These are phyloP conservation scores for Channa striata DNA, from an alignment of 2,797 vertebrate genomes.

Conservation along the genomic window DNA sequence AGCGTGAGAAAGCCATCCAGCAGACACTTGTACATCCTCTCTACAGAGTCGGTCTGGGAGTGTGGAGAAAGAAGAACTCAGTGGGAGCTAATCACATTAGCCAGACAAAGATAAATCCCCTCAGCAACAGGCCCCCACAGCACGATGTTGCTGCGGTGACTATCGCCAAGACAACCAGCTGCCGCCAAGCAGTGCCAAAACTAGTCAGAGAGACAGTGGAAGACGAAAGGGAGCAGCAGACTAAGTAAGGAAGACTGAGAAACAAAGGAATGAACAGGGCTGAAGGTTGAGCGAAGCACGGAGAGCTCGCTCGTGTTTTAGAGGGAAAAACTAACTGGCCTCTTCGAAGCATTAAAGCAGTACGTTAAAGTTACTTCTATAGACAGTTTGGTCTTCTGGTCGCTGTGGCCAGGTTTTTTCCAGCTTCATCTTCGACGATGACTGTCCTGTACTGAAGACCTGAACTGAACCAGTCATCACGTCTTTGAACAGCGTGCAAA, in stretches of 20 bases:
- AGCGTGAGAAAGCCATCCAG: constrained; percentile 42
- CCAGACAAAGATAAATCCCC: constrained; percentile 29
- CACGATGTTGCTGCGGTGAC: neutral
- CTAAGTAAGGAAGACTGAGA: neutral
- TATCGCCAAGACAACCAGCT: neutral
- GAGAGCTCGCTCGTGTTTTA: neutral
- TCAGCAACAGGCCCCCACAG: constrained; percentile 11
- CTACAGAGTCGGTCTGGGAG: constrained; percentile 8
- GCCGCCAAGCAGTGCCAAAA: neutral
- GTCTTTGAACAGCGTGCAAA: too few species aligned
- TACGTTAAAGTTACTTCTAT: too few species aligned
- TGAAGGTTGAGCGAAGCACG: neutral
- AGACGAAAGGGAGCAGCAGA: constrained; percentile 1
- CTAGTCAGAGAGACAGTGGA: neutral
- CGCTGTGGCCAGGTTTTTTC: too few species aligned
- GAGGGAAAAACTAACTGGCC: neutral
- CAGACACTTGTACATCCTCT: constrained; percentile 29
- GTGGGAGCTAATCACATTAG: constrained; percentile 47
- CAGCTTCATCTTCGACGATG: too few species aligned
- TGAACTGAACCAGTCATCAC: too few species aligned
- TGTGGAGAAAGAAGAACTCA: constrained; percentile 35
- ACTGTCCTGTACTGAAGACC: too few species aligned
- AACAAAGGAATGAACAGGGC: neutral
- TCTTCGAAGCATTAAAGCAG: neutral
- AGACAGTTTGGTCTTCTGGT: too few species aligned